Conservation (phyloP, 2,888 invertebrate species). For the Amitus sp. region DNA sequence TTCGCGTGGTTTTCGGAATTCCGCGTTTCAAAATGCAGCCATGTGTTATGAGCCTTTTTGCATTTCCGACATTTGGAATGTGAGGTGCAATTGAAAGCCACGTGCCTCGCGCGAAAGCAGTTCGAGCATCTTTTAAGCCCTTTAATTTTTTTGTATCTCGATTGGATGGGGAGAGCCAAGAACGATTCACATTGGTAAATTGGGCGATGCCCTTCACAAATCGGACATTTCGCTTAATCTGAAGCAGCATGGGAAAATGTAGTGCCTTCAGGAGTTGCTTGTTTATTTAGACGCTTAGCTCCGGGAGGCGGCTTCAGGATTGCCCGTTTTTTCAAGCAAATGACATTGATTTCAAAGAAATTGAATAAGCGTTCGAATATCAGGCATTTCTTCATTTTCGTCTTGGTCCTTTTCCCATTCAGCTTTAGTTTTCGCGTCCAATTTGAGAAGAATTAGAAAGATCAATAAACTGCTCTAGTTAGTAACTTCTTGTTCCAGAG, state of each 20-base stretch:
- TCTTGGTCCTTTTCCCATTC: slow-evolving; percentile 39
- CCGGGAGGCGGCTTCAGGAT: slow-evolving; percentile 14
- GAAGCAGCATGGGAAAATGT: slow-evolving; percentile 13
- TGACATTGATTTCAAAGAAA: slow-evolving; percentile 10
- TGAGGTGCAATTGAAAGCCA: neutral
- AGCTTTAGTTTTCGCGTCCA: slow-evolving; percentile 36
- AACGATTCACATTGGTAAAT: slow-evolving; percentile 13
- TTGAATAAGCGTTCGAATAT: no score
- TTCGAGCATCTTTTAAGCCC: slow-evolving; percentile 18
- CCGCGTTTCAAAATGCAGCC: slow-evolving; percentile 8
- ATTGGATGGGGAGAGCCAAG: no score
- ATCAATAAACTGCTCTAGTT: slow-evolving; percentile 42
- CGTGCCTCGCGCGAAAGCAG: slow-evolving; percentile 13
- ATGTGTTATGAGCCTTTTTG: slow-evolving; percentile 6
- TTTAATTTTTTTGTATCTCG: no score
- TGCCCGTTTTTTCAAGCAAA: slow-evolving; percentile 16
- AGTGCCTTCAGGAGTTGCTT: neutral
- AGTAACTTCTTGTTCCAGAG: slow-evolving; percentile 39
- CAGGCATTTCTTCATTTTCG: neutral
- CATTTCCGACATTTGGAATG: slow-evolving; percentile 4
- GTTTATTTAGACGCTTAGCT: neutral
- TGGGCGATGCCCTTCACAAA: slow-evolving; percentile 10
- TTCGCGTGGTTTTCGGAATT: no score
- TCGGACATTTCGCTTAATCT: slow-evolving; percentile 7
- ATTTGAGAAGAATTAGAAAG: slow-evolving; percentile 43